Evolutionary conservation across 2,797 vertebrate species (phyloP), one percentile per base, ranked within the genome.

Genomic region (Rousettus madagascariensis): DNA sequence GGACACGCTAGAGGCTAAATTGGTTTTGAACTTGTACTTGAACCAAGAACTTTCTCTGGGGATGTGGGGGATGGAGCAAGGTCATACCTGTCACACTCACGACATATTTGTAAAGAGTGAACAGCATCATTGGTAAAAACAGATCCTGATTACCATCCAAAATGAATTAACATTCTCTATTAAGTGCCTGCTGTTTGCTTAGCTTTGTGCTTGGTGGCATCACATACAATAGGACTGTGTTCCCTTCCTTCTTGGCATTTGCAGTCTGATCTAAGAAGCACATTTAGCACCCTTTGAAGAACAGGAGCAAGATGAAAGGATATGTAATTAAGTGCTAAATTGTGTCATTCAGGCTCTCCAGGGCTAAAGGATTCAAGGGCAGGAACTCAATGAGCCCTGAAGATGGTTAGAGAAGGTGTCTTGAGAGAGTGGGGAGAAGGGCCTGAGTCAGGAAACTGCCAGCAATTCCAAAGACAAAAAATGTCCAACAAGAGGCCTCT

Each of bases 251-350:
- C 11, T 4, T 33, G 63, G 65, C 46, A 17, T 33, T 59, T 69
- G 65, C 19, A 53, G 8, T 59, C 51, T 59, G 36, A 19, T 82
- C 43, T 65, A 55, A 59, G 22, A 77, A 90, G 36, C 49, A 77
- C 41, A 65, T 4, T 79, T 72, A 74, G 41, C 33, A 46, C 65
- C 38, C 69, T 94, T 68, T 24, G 79, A 91, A 89, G 71, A 90
- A 41, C 53, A 71, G 90, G 38, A 85, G 28, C 41, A 41, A 77
- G 89, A 88, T n/a, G 90, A 80, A 55, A 78, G 8, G 55, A 19
- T 87, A 71, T 93, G 49, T 93, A 63, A 61, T 87, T 75, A 91
- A 79, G 63, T 77, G 69, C 65, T 86, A 63, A 63, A 65, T 17
- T 68, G 38, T 82, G 61, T 88, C 94, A 20, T 26, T 49, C 1